Evolutionary conservation across 2,888 invertebrate species (phyloP).

Genomic region (Cerastoderma edule): DNA sequence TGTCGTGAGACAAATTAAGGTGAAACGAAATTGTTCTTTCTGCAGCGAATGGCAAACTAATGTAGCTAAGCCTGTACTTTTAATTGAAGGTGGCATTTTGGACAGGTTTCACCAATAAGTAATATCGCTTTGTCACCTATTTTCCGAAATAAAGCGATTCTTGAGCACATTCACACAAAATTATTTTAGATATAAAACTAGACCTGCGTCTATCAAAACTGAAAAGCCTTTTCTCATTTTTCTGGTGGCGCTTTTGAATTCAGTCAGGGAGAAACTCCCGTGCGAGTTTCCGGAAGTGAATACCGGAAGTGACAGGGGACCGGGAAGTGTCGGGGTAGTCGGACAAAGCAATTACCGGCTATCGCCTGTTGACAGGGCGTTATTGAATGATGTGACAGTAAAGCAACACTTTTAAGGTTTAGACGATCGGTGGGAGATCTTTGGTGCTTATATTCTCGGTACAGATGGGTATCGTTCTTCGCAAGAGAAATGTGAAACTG

Average conservation of each 20-base stretch:
- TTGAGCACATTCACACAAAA: background rate
- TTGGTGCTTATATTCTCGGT: too few relatives aligned
- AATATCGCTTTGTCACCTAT: too few relatives aligned
- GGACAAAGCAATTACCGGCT: conserved; percentile 20
- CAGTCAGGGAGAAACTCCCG: background rate
- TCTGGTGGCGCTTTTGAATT: background rate
- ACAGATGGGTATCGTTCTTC: background rate
- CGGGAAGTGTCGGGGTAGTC: background rate
- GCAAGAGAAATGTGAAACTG: conserved; percentile 2
- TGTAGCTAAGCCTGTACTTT: too few relatives aligned
- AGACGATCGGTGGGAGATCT: too few relatives aligned
- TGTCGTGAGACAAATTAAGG: too few relatives aligned
- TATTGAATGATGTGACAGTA: background rate
- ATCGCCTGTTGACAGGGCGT: background rate
- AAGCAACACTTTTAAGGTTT: background rate
- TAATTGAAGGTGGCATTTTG: too few relatives aligned
- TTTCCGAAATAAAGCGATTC: too few relatives aligned
- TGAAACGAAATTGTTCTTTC: too few relatives aligned
- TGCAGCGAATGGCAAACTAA: too few relatives aligned
- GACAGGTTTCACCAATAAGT: too few relatives aligned
- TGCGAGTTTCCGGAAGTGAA: background rate
- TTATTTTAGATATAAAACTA: too few relatives aligned
- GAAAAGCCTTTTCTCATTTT: background rate
- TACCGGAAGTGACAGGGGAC: background rate
- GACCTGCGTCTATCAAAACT: too few relatives aligned